These are phyloP conservation scores for Callipepla californica DNA, from an alignment of 2,113 vertebrate genomes.

Conservation along the genomic window DNA sequence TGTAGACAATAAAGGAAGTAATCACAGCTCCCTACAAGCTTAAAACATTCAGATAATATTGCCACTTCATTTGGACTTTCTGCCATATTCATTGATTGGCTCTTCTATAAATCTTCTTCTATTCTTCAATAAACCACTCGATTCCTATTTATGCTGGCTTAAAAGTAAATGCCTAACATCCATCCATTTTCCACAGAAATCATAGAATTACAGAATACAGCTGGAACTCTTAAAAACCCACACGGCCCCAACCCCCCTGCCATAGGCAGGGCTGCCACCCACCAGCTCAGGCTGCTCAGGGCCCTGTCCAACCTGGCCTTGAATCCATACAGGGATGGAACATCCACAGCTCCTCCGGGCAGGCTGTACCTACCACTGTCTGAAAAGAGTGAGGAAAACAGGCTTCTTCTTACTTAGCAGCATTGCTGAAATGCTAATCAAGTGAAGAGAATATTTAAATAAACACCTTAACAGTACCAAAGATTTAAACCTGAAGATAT, in stretches of 20 bases:
- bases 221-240: too few relatives aligned
- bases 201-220: too few relatives aligned
- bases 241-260: too few relatives aligned
- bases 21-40: neutral
- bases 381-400: neutral
- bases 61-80: neutral
- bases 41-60: neutral
- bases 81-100: neutral
- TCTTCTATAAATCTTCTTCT: neutral
- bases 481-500: neutral
- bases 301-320: too few relatives aligned
- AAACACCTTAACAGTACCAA: neutral
- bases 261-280: too few relatives aligned
- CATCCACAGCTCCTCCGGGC: too few relatives aligned
- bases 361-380: too few relatives aligned
- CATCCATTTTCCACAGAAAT: neutral
- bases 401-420: neutral
- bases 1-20: neutral
- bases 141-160: neutral
- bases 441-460: neutral
- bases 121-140: neutral
- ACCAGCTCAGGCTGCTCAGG: too few relatives aligned
- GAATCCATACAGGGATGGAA: too few relatives aligned
- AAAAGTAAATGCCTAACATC: neutral
- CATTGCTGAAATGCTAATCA: neutral